Evolutionary conservation across 35 echinoderm and acorn worm genomes (phyloP).

Genomic region (Apostichopus californicus): DNA sequence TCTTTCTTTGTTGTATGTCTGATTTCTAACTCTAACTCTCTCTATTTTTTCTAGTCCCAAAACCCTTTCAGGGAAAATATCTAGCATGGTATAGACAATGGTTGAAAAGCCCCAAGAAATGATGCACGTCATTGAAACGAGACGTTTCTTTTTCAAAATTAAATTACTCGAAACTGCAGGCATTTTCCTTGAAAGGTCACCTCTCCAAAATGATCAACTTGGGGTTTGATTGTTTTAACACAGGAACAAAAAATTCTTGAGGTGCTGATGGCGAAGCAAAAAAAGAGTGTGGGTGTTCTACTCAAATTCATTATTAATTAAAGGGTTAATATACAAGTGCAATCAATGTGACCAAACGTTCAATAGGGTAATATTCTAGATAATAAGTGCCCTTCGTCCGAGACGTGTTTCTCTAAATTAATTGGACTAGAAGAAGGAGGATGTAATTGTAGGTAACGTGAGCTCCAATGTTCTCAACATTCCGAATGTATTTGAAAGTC

Average conservation of each 20-base stretch:
- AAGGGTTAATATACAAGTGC: background rate
- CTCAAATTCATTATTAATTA: background rate
- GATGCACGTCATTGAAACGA: background rate
- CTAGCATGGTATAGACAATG: background rate
- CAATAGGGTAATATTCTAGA: no score
- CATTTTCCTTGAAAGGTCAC: slow-evolving; percentile 11
- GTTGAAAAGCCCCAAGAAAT: background rate
- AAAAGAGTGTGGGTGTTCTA: background rate
- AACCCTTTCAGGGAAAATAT: background rate
- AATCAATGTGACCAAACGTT: background rate
- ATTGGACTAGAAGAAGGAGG: no score
- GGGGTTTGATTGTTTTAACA: no score
- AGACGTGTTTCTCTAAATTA: background rate
- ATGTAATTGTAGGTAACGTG: no score
- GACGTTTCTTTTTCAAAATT: slow-evolving; percentile 14
- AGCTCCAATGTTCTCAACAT: no score
- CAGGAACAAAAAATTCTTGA: background rate
- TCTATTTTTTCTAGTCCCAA: background rate
- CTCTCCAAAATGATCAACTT: background rate
- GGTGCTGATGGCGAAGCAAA: background rate
- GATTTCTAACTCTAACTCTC: no score
- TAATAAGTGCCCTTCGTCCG: background rate
- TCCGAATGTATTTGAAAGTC: no score
- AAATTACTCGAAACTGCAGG: slow-evolving; percentile 24
- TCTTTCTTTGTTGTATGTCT: no score